Evolutionary conservation across 2,888 invertebrate genomes (phyloP), one percentile per base, ranked within the genome.

Genomic region (Cryptus viduatorius): DNA sequence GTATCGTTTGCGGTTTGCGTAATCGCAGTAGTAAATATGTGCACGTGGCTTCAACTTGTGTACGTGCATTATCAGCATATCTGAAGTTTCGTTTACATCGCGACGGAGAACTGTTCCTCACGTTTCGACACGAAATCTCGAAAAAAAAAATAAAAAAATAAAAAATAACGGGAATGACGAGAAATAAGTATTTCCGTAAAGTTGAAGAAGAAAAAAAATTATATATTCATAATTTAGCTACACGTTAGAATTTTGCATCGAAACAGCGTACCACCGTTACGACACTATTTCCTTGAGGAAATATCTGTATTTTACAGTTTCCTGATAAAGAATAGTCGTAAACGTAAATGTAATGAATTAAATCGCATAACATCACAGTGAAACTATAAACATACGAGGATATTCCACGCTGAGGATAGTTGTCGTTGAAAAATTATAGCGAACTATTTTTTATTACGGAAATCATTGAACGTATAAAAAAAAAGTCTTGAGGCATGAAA

Each of bases 1-100:
- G 73, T 56, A 48, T 79, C 68, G 61, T 29, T 61, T n/a, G 44
- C 50, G 50, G 75, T 76, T 76, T 64, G 69, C 81, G 68, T 75
- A 81, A 81, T 81, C 69, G 64, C 50, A 42, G 42, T 42, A 31
- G 50, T 42, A 75, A 81, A 75, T 44, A 44, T 37, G 37, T 61
- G 61, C 61, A 73, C 65, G 81, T 64, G 61, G 42, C 44, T 69
- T 56, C 12, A 46, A 42, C 31, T 65, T 48, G 37, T 67, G 67
- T 42, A 67, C 29, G 24, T 67, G 75, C 37, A 64, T 73, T 53
- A 67, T 65, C 76, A 42, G 65, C 44, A 44, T 73, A 31, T 29
- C 14, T 31, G 31, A 0, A 5, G 31, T 61, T 14, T 61, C 31
- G 59, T 31, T 12, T 31, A 61, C 29, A 12, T 29, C 24, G 29